Base-by-base conservation (phyloP, 2,888 invertebrate genomes). In the Cepaea hortensis region DNA sequence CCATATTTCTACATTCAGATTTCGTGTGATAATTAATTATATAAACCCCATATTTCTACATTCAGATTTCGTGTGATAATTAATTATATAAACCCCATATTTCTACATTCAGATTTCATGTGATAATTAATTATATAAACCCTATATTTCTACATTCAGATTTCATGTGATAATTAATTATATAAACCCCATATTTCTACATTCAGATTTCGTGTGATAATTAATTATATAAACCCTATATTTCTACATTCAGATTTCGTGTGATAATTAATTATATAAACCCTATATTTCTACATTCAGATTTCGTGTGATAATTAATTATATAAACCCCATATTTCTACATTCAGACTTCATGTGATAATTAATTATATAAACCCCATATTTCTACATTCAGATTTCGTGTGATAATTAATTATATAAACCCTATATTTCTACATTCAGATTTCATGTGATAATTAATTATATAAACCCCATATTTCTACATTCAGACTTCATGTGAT, bases 401-500 rank as follows among this genome's bases (percentile, higher is more conserved):
- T 55, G 55, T 11, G 55, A 55, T 11, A 55, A 55, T 55, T 20
- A 5, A 68, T 20, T 68, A n/a, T 68, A 15, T 20, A 68, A n/a
- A 68, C 18, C 13, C 20, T 18, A 18, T 18, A 20, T 68, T 65
- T 2, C 18, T 15, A 65, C 11, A 65, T 65, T 15, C 55, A 6
- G 55, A 55, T 55, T 55, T 55, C 55, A 0, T 1, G 55, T 55
- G 3, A 55, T n/a, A n/a, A n/a, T n/a, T n/a, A n/a, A n/a, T n/a
- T n/a, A n/a, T n/a, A n/a, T n/a, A n/a, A n/a, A n/a, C n/a, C n/a
- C 93, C 93, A 62, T 93, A 92, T 81, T 93, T 92, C 87, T 92
- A 91, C 23, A 4, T 9, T 15, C n/a, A n/a, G 55, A 55, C 2
- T 55, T 55, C 55, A 55, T 55, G 55, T 11, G 55, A 55, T 11